Conservation (phyloP, 2,113 vertebrate genomes). For the Phalacrocorax pelagicus region DNA sequence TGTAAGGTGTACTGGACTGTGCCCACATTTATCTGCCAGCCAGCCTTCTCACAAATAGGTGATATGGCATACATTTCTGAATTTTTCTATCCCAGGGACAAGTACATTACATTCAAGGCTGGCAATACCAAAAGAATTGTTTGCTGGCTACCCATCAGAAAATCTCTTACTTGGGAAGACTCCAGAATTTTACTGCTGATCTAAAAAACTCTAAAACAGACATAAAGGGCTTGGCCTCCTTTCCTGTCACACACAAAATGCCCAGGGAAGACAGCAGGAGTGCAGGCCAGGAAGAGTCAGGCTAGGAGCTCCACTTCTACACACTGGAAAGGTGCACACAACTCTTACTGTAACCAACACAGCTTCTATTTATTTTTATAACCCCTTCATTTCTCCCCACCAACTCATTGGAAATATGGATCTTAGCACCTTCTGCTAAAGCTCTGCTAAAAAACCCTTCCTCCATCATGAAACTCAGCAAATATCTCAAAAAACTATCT, state of each 20-base stretch:
- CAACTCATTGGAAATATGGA: not conserved
- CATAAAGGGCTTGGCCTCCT: not conserved
- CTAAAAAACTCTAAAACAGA: not conserved
- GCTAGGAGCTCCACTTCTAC: not conserved
- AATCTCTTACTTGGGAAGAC: not conserved
- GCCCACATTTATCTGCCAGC: not conserved
- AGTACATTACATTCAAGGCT: not conserved
- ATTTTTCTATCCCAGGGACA: not conserved
- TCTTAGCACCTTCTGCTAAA: not conserved
- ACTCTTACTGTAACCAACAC: not conserved
- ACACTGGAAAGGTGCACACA: not conserved
- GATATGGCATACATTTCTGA: not conserved
- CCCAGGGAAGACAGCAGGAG: not conserved
- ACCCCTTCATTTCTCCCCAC: not conserved
- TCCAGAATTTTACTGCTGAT: not conserved
- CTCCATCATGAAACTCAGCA: not conserved
- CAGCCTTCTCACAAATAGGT: not conserved
- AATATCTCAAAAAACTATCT: not conserved
- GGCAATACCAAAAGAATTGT: not conserved
- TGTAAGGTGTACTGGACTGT: not conserved
- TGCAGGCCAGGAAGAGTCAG: not conserved
- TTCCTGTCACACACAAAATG: not conserved
- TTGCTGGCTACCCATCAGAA: not conserved
- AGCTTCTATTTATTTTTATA: not conserved
- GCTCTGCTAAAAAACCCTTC: not conserved